Evolutionary conservation across 64 coral and sea anemone species (phyloP).

Genomic region (Actinia tenebrosa): DNA sequence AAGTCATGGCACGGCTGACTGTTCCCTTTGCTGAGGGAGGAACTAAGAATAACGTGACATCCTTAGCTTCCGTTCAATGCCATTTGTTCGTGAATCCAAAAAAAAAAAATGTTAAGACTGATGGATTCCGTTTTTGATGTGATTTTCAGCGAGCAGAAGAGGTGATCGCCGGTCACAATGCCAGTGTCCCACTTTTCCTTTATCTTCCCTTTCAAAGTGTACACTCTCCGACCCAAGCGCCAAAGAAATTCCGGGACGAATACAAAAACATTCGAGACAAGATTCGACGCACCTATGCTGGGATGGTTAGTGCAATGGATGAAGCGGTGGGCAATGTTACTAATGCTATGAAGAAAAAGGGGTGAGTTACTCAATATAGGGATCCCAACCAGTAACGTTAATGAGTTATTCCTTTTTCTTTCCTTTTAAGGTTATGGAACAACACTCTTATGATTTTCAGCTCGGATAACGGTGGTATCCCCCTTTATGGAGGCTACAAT

Average conservation of each 20-base stretch:
- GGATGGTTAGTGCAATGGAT: slow-evolving; percentile 46
- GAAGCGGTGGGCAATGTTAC: slow-evolving; percentile 53
- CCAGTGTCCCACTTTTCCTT: slow-evolving; percentile 25
- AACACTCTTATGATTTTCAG: slow-evolving; percentile 44
- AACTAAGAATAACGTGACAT: no score
- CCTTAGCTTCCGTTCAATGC: no score
- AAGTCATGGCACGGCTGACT: no score
- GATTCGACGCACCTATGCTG: slow-evolving; percentile 22
- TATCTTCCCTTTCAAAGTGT: slow-evolving; percentile 57
- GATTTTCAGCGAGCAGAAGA: slow-evolving; percentile 17
- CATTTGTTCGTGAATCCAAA: no score
- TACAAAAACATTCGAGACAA: slow-evolving; percentile 26
- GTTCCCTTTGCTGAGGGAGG: no score
- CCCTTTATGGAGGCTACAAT: slow-evolving; percentile 33
- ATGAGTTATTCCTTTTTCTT: background rate
- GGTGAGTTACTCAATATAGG: slow-evolving; percentile 25
- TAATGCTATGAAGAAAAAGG: slow-evolving; percentile 27
- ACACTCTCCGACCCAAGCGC: slow-evolving; percentile 41
- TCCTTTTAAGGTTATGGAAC: slow-evolving; percentile 33
- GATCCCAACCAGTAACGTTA: no score
- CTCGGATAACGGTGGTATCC: slow-evolving; percentile 45
- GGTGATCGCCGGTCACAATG: slow-evolving; percentile 21
- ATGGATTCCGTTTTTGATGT: background rate
- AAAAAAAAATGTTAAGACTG: background rate
- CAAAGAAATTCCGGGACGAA: slow-evolving; percentile 18